Base-by-base conservation (phyloP, 2,113 vertebrate species). In the Macroglossus sobrinus region DNA sequence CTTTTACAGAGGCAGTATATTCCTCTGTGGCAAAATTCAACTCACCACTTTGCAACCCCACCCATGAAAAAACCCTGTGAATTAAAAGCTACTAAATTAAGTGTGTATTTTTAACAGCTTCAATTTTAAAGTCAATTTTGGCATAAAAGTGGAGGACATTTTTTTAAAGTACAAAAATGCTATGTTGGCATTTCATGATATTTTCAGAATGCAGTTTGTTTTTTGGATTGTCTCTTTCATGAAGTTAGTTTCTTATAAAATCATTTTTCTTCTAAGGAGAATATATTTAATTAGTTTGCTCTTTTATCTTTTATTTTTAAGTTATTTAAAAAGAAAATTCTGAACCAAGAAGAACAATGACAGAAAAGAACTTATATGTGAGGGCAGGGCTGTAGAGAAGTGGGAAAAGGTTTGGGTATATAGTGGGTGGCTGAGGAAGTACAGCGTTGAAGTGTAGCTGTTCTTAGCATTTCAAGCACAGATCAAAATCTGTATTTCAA, bases 71-170 rank as follows among this genome's bases (percentile, higher is more conserved):
- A 97, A 79, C 93, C 50, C 95, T 91, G 95, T 98, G 97, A 98
- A 98, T 98, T 98, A 98, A 97, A 99, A 98, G 98, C 98, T 98
- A 98, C 98, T 66, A 40, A 98, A 98, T 98, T 96, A 98, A 98
- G 97, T 95, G 26, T 98, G 43, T 99, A 98, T 98, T 99, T 99
- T 98, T 99, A 98, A 98, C 98, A 98, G 96, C 97, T 97, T 98
- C 97, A 98, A 98, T 98, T 98, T 98, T 98, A 93, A 97, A 97
- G 91, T 97, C 92, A 43, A 88, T 97, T 96, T 95, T 96, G 86
- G 95, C 88, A 90, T 88, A 91, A 93, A 97, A 97, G 93, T 97
- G 74, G 89, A 95, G 97, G 81, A 94, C 9, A 2, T 96, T 97
- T 98, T 98, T 98, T 93, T 96, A 81, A 97, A 97, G 78, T 72